Base-by-base conservation (phyloP, 1,140 invertebrate genomes). In the Chelonus insularis region DNA sequence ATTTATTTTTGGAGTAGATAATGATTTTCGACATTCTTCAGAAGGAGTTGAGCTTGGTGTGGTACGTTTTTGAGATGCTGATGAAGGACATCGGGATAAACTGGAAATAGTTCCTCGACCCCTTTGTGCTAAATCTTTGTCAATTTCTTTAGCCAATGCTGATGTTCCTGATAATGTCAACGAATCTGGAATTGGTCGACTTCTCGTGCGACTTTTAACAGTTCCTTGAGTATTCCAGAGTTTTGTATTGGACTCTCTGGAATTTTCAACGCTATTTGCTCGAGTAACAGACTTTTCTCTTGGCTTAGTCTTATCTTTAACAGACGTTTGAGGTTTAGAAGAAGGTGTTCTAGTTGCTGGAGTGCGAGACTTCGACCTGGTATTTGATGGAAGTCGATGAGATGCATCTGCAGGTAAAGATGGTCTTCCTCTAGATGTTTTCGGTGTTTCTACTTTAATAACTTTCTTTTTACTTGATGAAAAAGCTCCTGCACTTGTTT, bases 1-100 rank as follows among this genome's bases (percentile, higher is more conserved):
- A 1, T 2, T 39, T 20, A 11, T 11, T 60, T 62, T 34, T 23
- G 63, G 8, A 1, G 59, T 37, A 18, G 65, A 72, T 75, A 51
- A 80, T 78, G 88, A 87, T 84, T 88, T 90, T 43, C 87, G 82
- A 20, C 86, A 39, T 63, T 91, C 90, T 39, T 91, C 88, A 4
- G 85, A 85, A 0, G 88, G 87, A 0, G 88, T 89, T 25, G 76
- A 73, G 0, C 82, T 83, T 0, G 86, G 86, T 1, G 87, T 88
- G 23, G 86, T 63, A 76, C 3, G 82, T 80, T 1, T 0, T 85
- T 84, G 9, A 84, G 25, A 62, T 20, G 60, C 60, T 57, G 21
- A 32, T 36, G 52, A 39, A 14, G 52, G 52, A 55, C 52, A 55
- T 20, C 52, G 52, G 5, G 52, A 55, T 5, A 55, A 37, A 37